These are phyloP conservation scores for Rattus norvegicus DNA, from an alignment of 2,113 vertebrate genomes.

Conservation along the genomic window GRCr8 NC_086021.1:161757501-161758000, in stretches of 20 bases:
- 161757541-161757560: neutral
- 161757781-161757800: neutral
- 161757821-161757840: neutral
- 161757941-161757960: too few species aligned
- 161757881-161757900: neutral
- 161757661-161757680: too few species aligned
- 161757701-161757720: neutral
- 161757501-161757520: neutral
- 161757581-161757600: neutral
- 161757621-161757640: neutral
- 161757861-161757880: neutral
- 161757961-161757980: neutral
- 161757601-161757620: neutral
- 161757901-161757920: neutral
- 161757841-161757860: neutral
- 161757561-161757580: neutral
- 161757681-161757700: too few species aligned
- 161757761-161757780: too few species aligned
- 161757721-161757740: neutral
- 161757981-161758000: neutral
- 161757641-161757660: neutral
- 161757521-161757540: neutral
- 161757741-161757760: neutral
- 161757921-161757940: too few species aligned
- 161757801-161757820: neutral